Percentiles rank a stretch among this genome's conserved stretches.
Evolutionary conservation across 2,797 vertebrate genomes (phyloP).

Genomic region (Amniataba percoides): DNA sequence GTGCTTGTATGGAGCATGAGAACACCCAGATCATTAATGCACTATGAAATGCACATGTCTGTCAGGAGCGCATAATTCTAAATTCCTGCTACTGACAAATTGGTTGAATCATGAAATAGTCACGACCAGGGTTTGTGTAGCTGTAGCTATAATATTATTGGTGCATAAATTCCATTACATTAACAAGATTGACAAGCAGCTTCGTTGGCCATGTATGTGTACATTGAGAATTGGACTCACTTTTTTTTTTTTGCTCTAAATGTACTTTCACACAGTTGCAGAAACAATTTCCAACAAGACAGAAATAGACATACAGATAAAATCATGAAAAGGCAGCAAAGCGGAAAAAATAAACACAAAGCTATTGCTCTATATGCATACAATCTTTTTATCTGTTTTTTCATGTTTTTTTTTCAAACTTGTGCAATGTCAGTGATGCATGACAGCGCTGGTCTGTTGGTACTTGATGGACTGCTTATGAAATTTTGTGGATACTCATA

Average conservation of each 20-base stretch:
- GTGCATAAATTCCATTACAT: not conserved
- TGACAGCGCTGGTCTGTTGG: not conserved
- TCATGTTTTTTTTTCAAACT: not conserved
- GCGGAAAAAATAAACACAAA: too few relatives aligned
- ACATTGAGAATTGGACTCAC: too few relatives aligned
- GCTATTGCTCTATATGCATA: too few relatives aligned
- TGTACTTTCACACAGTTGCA: too few relatives aligned
- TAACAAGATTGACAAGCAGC: too few relatives aligned
- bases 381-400: not conserved
- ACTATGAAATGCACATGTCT: too few relatives aligned
- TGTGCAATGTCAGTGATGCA: not conserved
- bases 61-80: not conserved
- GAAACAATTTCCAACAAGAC: too few relatives aligned
- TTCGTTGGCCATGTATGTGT: too few relatives aligned
- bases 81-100: not conserved
- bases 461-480: not conserved
- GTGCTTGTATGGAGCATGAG: not conserved
- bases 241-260: too few relatives aligned
- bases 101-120: not conserved
- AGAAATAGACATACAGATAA: too few relatives aligned
- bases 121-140: not conserved
- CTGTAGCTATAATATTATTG: not conserved
- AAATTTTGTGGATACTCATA: not conserved
- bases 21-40: slow-evolving; percentile 6
- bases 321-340: too few relatives aligned